Evolutionary conservation across 2,797 vertebrate genomes (phyloP).

Genomic region (Pteropus rufus): DNA sequence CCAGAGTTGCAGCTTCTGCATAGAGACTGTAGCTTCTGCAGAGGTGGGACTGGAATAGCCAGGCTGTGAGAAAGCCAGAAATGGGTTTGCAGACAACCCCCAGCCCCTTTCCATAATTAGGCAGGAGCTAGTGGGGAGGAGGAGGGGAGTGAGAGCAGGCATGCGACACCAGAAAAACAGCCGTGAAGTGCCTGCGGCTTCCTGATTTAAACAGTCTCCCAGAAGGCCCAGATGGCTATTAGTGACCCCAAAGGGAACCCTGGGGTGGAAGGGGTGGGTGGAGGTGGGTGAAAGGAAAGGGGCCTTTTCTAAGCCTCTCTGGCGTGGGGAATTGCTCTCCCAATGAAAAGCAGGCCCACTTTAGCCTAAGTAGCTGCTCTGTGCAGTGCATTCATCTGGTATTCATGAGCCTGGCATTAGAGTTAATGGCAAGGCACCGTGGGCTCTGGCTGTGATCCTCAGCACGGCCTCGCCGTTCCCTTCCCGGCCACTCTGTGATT

Average conservation of each 20-base stretch:
- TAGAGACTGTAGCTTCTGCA: not conserved
- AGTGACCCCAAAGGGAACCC: not conserved
- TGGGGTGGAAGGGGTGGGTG: not conserved
- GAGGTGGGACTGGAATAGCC: not conserved
- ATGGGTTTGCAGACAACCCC: not conserved
- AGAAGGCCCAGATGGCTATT: not conserved
- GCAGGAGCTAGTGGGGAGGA: not conserved
- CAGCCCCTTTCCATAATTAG: not conserved
- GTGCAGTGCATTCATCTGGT: not conserved
- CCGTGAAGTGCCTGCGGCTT: not conserved
- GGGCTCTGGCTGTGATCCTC: not conserved
- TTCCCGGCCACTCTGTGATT: not conserved
- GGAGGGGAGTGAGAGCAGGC: accelerated
- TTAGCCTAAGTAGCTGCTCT: conserved; percentile 22
- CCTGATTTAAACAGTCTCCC: not conserved
- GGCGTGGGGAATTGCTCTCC: not conserved
- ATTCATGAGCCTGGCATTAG: not conserved
- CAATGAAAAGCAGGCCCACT: not conserved
- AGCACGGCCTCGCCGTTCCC: not conserved
- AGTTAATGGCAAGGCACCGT: not conserved
- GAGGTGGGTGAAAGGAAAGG: not conserved
- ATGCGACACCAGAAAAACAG: accelerated
- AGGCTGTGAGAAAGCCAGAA: not conserved
- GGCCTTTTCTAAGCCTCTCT: not conserved
- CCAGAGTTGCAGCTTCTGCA: not conserved